Evolutionary conservation across 1,140 invertebrate genomes (phyloP), one percentile per base, ranked within the genome.

Genomic region (Eubasilissa regina): DNA sequence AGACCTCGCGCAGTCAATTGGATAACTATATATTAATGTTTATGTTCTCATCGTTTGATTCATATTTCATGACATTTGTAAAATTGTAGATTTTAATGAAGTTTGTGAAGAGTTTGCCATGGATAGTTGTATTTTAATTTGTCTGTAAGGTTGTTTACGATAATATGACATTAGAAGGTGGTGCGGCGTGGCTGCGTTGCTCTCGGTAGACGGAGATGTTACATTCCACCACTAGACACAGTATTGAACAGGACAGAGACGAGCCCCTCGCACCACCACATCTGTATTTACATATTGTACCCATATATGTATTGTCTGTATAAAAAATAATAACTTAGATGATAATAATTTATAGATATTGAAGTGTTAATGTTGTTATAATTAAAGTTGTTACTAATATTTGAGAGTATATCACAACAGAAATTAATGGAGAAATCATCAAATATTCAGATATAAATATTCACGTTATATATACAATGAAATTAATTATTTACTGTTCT

Each of bases 321-420:
- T 64, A 81, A 78, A 72, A 35, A 12, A 53, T 74, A 79, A 79
- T 81, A 74, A 75, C 78, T 82, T 82, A 82, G 81, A 82, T 75
- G 78, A 79, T 82, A 76, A 81, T 76, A 74, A 87, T 84, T 82
- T 87, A 86, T 87, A 87, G 85, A 86, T 85, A 86, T 85, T 85
- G 84, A 84, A 87, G 87, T 87, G 87, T 89, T 89, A 87, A 88
- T 85, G 88, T 89, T 89, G 87, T 89, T 89, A 89, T 89, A 87
- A 85, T 86, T 85, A 80, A 89, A 88, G 86, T 89, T 89, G 88
- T 89, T 89, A 89, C 87, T 80, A 89, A 87, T 89, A 89, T 89
- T 89, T 89, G 88, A 89, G 87, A 89, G 75, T 82, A 78, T 82
- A 79, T 78, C 72, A 64, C 77, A 47, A 73, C 73, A 82, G 72